These are phyloP conservation scores for Drosophila peninsularis DNA, from an alignment of 2,888 invertebrate species.

Conservation along the genomic window DNA sequence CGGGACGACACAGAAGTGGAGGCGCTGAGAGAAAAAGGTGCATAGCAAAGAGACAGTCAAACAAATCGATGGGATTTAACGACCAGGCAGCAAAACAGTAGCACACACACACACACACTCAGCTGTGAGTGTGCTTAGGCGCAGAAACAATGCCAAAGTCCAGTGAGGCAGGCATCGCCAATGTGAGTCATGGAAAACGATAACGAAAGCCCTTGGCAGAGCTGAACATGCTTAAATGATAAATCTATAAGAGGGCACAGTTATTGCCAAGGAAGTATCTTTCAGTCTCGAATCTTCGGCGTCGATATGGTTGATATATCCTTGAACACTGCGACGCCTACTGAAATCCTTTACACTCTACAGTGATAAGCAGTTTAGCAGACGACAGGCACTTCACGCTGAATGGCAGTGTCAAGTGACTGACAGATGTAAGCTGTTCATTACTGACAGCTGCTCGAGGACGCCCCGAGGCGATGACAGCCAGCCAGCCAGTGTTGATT, in stretches of 20 bases:
- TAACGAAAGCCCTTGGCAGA: constrained; percentile 18
- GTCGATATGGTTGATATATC: background rate
- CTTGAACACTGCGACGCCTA: constrained; percentile 14
- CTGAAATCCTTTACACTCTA: constrained; percentile 10
- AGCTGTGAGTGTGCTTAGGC: constrained; percentile 23
- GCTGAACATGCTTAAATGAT: background rate
- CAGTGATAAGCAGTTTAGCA: constrained; percentile 44
- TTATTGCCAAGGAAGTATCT: background rate
- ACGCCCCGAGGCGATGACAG: constrained; percentile 30
- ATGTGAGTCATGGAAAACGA: constrained; percentile 35
- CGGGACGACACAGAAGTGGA: background rate
- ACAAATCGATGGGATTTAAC: constrained; percentile 72
- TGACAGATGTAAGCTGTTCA: constrained; percentile 55
- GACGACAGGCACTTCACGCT: constrained; percentile 24
- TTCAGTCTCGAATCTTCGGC: background rate
- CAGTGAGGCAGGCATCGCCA: constrained; percentile 14
- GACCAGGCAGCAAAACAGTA: constrained; percentile 25
- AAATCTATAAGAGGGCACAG: background rate
- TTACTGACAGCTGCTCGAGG: constrained; percentile 39
- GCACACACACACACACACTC: constrained; percentile 8
- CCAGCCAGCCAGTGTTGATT: constrained; percentile 38
- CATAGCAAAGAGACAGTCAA: constrained; percentile 64
- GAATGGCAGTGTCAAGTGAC: constrained; percentile 47
- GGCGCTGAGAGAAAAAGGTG: constrained; percentile 33
- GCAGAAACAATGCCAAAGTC: constrained; percentile 26